phyloP scores from a whole-genome alignment of 2,888 invertebrate species.

The Bugula neritina region DNA sequence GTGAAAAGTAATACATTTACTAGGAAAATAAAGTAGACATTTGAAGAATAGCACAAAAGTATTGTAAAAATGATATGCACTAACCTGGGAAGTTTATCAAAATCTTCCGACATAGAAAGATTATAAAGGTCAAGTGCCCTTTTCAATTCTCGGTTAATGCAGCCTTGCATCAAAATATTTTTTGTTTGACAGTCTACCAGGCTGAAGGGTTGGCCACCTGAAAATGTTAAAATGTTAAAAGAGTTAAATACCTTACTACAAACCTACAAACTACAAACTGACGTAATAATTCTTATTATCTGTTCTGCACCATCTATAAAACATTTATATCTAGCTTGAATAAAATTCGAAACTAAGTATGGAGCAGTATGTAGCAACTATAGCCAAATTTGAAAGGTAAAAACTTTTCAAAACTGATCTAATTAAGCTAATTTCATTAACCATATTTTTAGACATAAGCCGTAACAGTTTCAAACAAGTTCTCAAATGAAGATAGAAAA shows the following conservation, averaged over 20 bases:
- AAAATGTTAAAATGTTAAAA: not conserved
- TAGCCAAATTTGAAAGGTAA: too few relatives aligned
- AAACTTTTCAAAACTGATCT: too few relatives aligned
- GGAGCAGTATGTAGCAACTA: too few relatives aligned
- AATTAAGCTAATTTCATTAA: too few relatives aligned
- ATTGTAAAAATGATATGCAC: not conserved
- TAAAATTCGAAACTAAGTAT: too few relatives aligned
- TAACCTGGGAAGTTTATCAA: slow-evolving; percentile 42
- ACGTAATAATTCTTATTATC: not conserved
- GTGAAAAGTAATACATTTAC: not conserved
- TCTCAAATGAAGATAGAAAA: too few relatives aligned
- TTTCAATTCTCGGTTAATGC: slow-evolving; percentile 36
- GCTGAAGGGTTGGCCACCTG: slow-evolving; percentile 28
- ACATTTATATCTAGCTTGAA: too few relatives aligned
- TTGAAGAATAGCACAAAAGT: too few relatives aligned
- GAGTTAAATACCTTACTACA: not conserved
- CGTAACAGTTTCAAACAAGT: too few relatives aligned
- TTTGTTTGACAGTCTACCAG: slow-evolving; percentile 41
- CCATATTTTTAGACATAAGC: too few relatives aligned
- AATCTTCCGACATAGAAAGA: slow-evolving; percentile 42
- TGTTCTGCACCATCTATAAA: not conserved
- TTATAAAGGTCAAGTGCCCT: slow-evolving; percentile 37
- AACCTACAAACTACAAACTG: not conserved
- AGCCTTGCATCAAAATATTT: slow-evolving; percentile 34
- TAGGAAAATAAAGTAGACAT: too few relatives aligned